Conservation (phyloP, 2,113 vertebrate genomes). For the Aptenodytes patagonicus region DNA sequence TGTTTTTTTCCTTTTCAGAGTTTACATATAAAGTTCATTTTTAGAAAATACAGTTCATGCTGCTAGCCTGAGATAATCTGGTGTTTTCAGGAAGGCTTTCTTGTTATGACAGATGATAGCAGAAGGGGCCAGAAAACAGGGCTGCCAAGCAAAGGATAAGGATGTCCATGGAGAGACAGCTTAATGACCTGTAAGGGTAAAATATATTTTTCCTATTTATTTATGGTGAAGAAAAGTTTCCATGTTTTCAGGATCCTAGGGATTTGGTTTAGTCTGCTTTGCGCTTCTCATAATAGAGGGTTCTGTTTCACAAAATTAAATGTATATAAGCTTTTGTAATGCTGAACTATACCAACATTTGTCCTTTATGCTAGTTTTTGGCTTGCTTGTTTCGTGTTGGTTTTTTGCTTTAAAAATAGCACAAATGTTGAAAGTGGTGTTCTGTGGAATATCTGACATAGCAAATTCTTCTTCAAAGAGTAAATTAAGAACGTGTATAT, state of each 20-base stretch:
- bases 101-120: neutral
- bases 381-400: neutral
- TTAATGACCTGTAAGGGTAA: neutral
- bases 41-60: neutral
- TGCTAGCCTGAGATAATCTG: neutral
- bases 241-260: neutral
- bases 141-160: neutral
- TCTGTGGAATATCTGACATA: neutral
- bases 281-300: neutral
- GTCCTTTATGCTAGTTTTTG: neutral
- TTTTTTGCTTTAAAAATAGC: neutral
- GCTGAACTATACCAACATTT: neutral
- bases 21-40: neutral
- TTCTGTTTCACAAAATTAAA: neutral
- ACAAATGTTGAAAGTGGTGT: neutral
- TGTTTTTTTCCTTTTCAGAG: neutral
- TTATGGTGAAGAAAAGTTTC: neutral
- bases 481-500: neutral
- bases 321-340: neutral
- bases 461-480: neutral
- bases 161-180: neutral
- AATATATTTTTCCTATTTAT: neutral
- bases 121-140: neutral
- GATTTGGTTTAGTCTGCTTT: neutral
- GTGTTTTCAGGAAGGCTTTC: neutral